phyloP scores from a whole-genome alignment of 2,113 vertebrate genomes.

The Hydropotes inermis region DNA sequence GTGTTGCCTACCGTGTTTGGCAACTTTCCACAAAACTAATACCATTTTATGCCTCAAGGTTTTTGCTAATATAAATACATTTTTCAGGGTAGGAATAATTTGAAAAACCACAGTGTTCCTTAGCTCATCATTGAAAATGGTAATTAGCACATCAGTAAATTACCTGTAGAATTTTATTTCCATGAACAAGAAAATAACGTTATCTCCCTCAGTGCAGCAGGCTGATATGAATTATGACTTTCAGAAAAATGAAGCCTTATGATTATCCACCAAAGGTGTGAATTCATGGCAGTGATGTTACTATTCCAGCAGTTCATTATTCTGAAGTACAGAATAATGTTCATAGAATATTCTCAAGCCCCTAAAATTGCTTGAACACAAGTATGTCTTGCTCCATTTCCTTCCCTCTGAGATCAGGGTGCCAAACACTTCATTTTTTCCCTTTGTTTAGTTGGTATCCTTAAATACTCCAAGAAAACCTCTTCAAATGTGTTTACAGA shows the following conservation, averaged over 20 bases:
- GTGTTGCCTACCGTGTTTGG: not conserved
- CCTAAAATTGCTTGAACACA: not conserved
- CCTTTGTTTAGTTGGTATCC: not conserved
- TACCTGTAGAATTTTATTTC: conserved; percentile 62
- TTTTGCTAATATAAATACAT: conserved; percentile 47
- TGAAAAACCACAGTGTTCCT: conserved; percentile 47
- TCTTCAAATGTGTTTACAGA: not conserved
- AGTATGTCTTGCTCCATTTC: not conserved
- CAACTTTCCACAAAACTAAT: conserved; percentile 37
- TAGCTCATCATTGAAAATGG: conserved; percentile 42
- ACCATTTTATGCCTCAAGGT: conserved; percentile 11
- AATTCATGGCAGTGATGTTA: not conserved
- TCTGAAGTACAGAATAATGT: not conserved
- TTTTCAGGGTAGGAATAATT: conserved; percentile 46
- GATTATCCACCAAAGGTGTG: not conserved
- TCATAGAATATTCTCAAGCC: not conserved
- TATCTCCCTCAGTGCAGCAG: conserved; percentile 46
- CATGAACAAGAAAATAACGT: conserved; percentile 56
- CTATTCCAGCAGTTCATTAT: not conserved
- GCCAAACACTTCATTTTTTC: not conserved
- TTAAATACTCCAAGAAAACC: not conserved
- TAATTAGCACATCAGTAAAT: conserved; percentile 68
- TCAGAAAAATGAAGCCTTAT: conserved; percentile 12
- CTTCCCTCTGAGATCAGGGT: not conserved
- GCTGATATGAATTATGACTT: conserved; percentile 38